Evolutionary conservation across 1,140 invertebrate genomes (phyloP), one percentile per base, ranked within the genome.

Genomic region (Idris sp.): DNA sequence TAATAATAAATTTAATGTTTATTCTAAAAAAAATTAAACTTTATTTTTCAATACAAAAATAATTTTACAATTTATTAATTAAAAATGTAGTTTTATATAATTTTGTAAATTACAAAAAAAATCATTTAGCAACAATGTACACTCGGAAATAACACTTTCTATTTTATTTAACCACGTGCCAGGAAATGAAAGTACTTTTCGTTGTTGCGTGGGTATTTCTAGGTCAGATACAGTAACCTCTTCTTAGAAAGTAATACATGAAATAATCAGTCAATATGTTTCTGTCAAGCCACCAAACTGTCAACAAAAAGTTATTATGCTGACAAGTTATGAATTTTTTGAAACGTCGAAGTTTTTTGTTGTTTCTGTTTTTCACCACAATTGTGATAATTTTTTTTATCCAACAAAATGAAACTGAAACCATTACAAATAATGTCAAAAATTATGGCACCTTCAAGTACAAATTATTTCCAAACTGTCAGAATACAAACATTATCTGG

Each of bases 381-480:
- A 16, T 44, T 1, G 13, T 11, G 25, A 14, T 35, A 7, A 22
- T 43, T 9, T 10, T 43, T n/a, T 2, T 44, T 1, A 10, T 46
- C 11, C 18, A 6, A 15, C 22, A 36, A 35, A 40, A 40, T 40
- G 22, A 9, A 1, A 4, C 2, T 2, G 14, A 11, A 22, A 15
- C 15, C 3, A 10, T 18, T 2, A 36, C 13, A 0, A 22, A 69
- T 5, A 69, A 69, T n/a, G 9, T 69, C 0, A 35, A 36, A 19
- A 53, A 79, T 68, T 9, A 74, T 2, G 49, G 49, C 0, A 54
- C 43, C 13, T 74, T 76, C 11, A n/a, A 68, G 22, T 80, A 80
- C 31, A 54, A 59, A 26, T 61, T 77, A 9, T 36, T 22, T 3
- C 46, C 65, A 9, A 43, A 46, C 11, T 74, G 69, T 54, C 9